Conservation (phyloP, 2,888 invertebrate species). For the Drosophila mimica region DNA sequence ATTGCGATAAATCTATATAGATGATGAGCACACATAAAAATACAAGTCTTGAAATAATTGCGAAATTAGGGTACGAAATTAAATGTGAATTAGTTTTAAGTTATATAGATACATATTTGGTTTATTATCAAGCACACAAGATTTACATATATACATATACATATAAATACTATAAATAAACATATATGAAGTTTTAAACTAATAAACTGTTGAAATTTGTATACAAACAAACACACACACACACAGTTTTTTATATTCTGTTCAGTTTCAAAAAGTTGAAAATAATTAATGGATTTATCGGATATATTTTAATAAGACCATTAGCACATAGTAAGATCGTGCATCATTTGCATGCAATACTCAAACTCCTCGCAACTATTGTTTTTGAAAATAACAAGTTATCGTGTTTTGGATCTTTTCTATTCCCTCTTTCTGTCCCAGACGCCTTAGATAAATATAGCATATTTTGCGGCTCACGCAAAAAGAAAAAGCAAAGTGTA, state of each 20-base stretch:
- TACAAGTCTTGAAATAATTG: constrained; percentile 37
- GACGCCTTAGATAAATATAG: not conserved
- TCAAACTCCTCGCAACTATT: not conserved
- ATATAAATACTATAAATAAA: constrained; percentile 20
- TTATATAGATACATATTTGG: constrained; percentile 37
- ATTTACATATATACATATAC: constrained; percentile 42
- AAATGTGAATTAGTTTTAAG: constrained; percentile 60
- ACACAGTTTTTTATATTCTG: constrained; percentile 10
- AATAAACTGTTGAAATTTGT: constrained; percentile 59
- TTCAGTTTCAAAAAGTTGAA: not conserved
- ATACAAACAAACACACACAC: constrained; percentile 17
- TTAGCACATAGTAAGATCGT: not conserved
- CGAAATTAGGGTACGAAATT: constrained; percentile 48
- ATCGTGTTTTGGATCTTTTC: not conserved
- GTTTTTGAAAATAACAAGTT: not conserved
- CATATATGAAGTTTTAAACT: constrained; percentile 42
- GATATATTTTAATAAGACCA: not conserved
- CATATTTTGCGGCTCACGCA: constrained; percentile 27
- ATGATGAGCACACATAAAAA: constrained; percentile 23
- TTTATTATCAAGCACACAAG: constrained; percentile 54
- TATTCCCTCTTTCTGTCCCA: not conserved
- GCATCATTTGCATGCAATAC: not conserved
- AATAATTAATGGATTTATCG: not conserved
- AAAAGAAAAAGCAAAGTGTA: not conserved
- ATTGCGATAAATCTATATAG: constrained; percentile 3